A percentile compares a stretch with the other conserved stretches of the same genome.
phyloP scores from a whole-genome alignment of 2,888 invertebrate genomes.

The Philereme vetulata region DNA sequence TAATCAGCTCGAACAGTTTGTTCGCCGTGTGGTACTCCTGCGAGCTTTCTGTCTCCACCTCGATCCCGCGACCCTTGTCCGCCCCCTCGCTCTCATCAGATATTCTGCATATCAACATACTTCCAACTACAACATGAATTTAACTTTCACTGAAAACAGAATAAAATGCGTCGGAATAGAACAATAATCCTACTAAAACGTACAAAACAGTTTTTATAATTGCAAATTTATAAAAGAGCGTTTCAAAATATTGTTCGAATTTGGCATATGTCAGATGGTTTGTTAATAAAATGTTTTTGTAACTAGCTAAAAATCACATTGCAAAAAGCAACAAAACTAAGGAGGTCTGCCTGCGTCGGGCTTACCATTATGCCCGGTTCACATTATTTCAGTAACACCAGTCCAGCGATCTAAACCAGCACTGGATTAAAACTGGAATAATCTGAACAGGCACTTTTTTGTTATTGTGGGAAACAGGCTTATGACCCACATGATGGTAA shows the following conservation, averaged over 20 bases:
- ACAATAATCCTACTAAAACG: conserved; percentile 56
- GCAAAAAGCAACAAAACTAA: not conserved
- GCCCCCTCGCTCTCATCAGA: conserved; percentile 50
- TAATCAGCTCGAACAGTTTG: conserved; percentile 65
- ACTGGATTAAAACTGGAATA: too few species aligned
- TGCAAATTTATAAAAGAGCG: conserved; percentile 61
- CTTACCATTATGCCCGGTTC: too few species aligned
- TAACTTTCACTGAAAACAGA: conserved; percentile 41
- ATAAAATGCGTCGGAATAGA: conserved; percentile 40
- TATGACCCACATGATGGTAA: too few species aligned
- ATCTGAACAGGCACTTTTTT: too few species aligned
- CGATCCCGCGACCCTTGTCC: conserved; percentile 34
- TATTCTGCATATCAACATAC: conserved; percentile 67
- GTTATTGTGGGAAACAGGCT: too few species aligned
- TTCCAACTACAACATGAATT: conserved; percentile 52
- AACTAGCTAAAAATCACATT: not conserved
- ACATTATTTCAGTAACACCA: too few species aligned
- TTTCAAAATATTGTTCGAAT: conserved; percentile 49
- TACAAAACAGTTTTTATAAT: conserved; percentile 56
- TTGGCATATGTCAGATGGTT: conserved; percentile 48
- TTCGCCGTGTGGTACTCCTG: conserved; percentile 60
- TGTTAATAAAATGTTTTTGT: conserved; percentile 49
- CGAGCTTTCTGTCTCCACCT: conserved; percentile 32
- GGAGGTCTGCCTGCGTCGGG: not conserved
- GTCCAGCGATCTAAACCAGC: too few species aligned